Evolutionary conservation across 2,797 vertebrate genomes (phyloP), one percentile per base, ranked within the genome.

Genomic region (Paguma larvata): DNA sequence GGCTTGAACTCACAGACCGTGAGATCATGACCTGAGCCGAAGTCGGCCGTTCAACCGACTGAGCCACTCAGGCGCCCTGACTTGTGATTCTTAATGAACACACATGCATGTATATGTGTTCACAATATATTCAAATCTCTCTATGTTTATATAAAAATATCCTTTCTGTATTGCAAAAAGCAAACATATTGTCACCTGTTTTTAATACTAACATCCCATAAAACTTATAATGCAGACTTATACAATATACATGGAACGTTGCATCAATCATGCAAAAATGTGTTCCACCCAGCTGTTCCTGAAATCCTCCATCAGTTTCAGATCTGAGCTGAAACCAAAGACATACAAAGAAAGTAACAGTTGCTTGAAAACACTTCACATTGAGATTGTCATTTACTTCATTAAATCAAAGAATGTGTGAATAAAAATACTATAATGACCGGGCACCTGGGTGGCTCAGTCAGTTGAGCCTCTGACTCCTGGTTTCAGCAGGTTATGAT

Each of bases 131-230:
- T 97, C 79, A 95, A 84, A 96, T 73, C 8, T 21, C 11, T 77
- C 3, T 85, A 62, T 85, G n/a, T 77, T 12, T 70, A 91, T 83
- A 12, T n/a, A 97, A 10, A 38, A 73, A 68, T 75, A 97, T 91
- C 65, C 79, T 82, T 92, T 95, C 25, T 95, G 85, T 46, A 95
- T 87, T 97, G 46, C n/a, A 89, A 77, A 89, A 97, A 97, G 94
- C 86, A 97, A 94, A 93, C 27, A 93, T 68, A 84, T 67, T 97
- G 59, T 98, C 97, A 98, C 98, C 97, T 98, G 97, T 82, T 98
- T 98, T 98, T 98, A 98, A 98, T 98, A 98, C 34, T 95, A 86
- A 97, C 97, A 89, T 70, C 96, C 84, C 88, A 97, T 97, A 94
- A 44, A 44, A 73, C 98, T 98, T 98, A 98, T 90, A 98, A 96